Evolutionary conservation across 2,113 vertebrate species (phyloP), one percentile per base, ranked within the genome.

Genomic region (Paramormyrops kingsleyae): DNA sequence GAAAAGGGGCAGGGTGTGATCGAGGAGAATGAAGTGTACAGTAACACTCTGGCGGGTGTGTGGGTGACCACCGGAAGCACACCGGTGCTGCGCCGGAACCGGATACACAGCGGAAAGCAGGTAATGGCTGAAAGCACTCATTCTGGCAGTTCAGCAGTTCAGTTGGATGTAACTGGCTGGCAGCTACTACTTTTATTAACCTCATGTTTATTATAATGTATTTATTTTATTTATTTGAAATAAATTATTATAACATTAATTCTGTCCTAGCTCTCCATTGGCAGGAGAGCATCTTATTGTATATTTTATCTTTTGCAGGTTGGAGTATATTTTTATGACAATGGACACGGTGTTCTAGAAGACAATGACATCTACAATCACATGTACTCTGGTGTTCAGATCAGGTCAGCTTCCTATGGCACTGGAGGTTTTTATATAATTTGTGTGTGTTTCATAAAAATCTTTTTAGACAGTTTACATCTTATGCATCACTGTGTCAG

Each of bases 291-390:
- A 44, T 53, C 44, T 53, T 15, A 83, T 83, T 42, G 74, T 87
- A 80, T 13, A 2, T 87, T 90, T 70, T 89, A 10, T 19, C 91
- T 92, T 59, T 0, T 90, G 92, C 94, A 99, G 99, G 99, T 99
- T 90, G 99, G 99, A 86, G 99, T 99, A 93, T 99, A 99, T 95
- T 99, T 99, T 92, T 99, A 99, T 93, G 99, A 99, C 96, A 99
- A 99, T 90, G 99, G 99, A 91, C 99, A 99, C 39, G 99, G 99
- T 2, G 98, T 99, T 56, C 95, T 99, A 92, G 99, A 99, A 93
- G 99, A 99, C 96, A 99, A 99, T 92, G 99, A 99, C 92, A 99
- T 99, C 95, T 99, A 99, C 96, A 99, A 99, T 95, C 99, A 99
- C 94, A 99, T 99, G 99, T 99, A 99, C 95, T 99, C 99, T 91